Evolutionary conservation across 2,113 vertebrate species (phyloP), one percentile per base, ranked within the genome.

Genomic region (Globicephala melas): DNA sequence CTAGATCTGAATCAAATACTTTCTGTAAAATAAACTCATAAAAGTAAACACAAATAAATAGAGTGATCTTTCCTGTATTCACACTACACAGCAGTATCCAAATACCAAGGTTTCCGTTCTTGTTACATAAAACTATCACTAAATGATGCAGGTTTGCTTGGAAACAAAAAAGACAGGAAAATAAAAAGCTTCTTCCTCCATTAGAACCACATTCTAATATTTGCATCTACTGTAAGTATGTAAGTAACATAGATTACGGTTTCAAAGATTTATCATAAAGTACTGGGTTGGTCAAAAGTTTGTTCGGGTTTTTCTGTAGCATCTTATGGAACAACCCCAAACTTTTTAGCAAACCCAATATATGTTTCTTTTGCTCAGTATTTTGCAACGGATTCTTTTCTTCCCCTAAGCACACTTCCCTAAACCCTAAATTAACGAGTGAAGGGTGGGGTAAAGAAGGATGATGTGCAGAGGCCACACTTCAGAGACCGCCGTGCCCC

Each of bases 401-500:
- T 11, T 9, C 10, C 41, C 36, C 33, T 50, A 55, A 20, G 55
- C 18, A 20, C 2, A 28, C 6, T 36, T 58, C 68, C 36, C 38
- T 31, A 31, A 74, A 0, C 20, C 31, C 47, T 82, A 18, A 53
- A 15, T 7, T 28, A 11, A 67, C 12, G 6, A 15, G 1, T 6
- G 18, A 53, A 31, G 12, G 67, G 33, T 4, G 15, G 14, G 18
- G 20, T 15, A 20, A 18, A 47, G 65, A 13, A 84, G 44, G 55
- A 20, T 31, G 3, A 18, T 0, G 5, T 0, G 0, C 25, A 74
- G 41, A 33, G 0, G 2, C 31, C 3, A 31, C 12, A 0, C 23
- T 18, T 20, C 53, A 13, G 23, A 28, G 12, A 25, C 8, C 8
- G 36, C 50, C 44, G 12, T 38, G 2, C n/a, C 55, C 8, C 8